Percentiles rank a stretch among this genome's conserved stretches.
These are phyloP conservation scores for Cataglyphis cursor DNA, from an alignment of 2,888 invertebrate species.

Conservation along the genomic window DNA sequence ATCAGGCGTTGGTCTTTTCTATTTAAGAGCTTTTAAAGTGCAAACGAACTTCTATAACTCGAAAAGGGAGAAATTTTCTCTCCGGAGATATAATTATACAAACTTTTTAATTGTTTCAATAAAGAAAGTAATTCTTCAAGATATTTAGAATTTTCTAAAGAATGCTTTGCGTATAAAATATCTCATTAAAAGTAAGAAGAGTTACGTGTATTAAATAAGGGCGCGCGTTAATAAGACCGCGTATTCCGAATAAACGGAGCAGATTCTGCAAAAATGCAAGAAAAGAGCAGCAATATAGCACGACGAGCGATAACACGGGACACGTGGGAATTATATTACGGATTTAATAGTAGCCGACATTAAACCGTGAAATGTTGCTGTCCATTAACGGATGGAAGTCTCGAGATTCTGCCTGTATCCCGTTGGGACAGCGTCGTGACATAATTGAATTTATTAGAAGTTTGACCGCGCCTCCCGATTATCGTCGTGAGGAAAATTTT, in stretches of 20 bases:
- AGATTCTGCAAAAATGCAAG: not conserved
- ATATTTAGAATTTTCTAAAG: constrained; percentile 7
- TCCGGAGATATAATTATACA: not conserved
- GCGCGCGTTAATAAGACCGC: not conserved
- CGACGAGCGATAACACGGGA: constrained; percentile 25
- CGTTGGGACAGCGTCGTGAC: constrained; percentile 24
- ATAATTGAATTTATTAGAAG: constrained; percentile 48
- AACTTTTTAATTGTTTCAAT: not conserved
- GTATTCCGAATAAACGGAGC: constrained; percentile 13
- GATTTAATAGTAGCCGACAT: constrained; percentile 44
- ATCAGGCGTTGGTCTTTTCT: constrained; percentile 10
- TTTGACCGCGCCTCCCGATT: constrained; percentile 11
- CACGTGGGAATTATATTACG: constrained; percentile 40
- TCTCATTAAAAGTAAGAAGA: not conserved
- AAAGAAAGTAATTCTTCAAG: not conserved
- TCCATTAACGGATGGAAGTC: constrained; percentile 43
- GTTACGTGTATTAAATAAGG: not conserved
- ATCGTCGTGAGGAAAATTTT: constrained; percentile 27
- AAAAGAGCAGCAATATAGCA: constrained; percentile 19
- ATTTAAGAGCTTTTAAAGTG: not conserved
- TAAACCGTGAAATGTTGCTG: constrained; percentile 51
- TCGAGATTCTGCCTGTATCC: constrained; percentile 30
- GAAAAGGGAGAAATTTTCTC: not conserved
- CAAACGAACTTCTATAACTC: not conserved
- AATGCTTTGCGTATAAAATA: not conserved